phyloP scores from a whole-genome alignment of 2,888 invertebrate genomes.

The Notodonta dromedarius region DNA sequence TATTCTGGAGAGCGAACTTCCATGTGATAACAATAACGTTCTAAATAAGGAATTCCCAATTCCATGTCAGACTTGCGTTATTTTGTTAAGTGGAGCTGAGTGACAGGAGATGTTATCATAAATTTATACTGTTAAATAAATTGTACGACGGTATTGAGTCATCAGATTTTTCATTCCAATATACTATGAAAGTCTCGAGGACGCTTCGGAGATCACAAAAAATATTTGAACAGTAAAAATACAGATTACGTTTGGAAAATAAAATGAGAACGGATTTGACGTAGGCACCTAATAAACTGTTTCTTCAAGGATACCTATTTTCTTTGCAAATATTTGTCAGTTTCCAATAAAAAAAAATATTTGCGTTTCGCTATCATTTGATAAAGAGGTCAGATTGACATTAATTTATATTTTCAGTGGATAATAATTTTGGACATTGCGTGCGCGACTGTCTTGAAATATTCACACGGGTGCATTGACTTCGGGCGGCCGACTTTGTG shows the following conservation, averaged over 20 bases:
- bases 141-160: neutral
- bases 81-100: neutral
- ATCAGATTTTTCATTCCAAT: neutral
- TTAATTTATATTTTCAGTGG: slow-evolving; percentile 7
- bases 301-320: neutral
- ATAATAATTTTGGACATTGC: slow-evolving; percentile 4
- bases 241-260: slow-evolving; percentile 9
- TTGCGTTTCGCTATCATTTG: slow-evolving; percentile 18
- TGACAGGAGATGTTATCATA: neutral
- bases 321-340: slow-evolving; percentile 7
- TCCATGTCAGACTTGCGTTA: slow-evolving; percentile 1
- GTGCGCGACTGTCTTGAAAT: slow-evolving; percentile 25
- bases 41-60: slow-evolving; percentile 4
- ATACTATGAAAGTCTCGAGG: neutral
- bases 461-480: slow-evolving; percentile 46
- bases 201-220: slow-evolving; percentile 1
- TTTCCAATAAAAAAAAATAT: slow-evolving; percentile 16
- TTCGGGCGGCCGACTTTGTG: slow-evolving; percentile 34
- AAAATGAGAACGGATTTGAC: slow-evolving; percentile 14
- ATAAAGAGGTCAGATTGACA: slow-evolving; percentile 18
- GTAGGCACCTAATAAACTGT: slow-evolving; percentile 7
- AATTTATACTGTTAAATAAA: neutral
- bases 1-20: neutral
- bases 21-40: neutral
- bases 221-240: slow-evolving; percentile 11